A percentile compares a stretch with the other conserved stretches of the same genome.
These are phyloP conservation scores for Microctenopoma stevenorrisi DNA, from an alignment of 2,797 vertebrate genomes.

Conservation along the genomic window DNA sequence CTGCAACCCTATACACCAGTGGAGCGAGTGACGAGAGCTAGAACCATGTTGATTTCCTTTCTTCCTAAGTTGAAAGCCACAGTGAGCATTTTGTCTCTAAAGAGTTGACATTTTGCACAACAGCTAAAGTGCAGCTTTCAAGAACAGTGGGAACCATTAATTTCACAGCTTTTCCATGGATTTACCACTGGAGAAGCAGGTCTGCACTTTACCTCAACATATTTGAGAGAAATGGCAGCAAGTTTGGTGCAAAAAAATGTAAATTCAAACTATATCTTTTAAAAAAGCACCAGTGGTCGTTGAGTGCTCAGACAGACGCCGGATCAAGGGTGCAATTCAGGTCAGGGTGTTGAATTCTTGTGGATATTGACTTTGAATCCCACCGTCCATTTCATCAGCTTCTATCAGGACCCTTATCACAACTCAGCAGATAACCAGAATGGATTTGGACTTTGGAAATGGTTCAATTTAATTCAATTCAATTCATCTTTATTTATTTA, in stretches of 20 bases:
- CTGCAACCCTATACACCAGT: conserved; percentile 53
- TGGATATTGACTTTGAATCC: conserved; percentile 33
- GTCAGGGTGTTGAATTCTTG: conserved; percentile 46
- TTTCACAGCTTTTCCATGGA: conserved; percentile 64
- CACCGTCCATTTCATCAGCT: conserved; percentile 36
- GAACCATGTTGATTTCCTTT: conserved; percentile 51
- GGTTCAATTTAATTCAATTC: too few species aligned
- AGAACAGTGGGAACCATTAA: conserved; percentile 72
- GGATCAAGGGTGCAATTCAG: conserved; percentile 31
- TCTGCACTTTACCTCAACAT: conserved; percentile 32
- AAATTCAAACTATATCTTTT: conserved; percentile 33
- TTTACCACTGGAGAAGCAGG: conserved; percentile 49
- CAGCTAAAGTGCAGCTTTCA: conserved; percentile 68
- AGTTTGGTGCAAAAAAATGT: conserved; percentile 20
- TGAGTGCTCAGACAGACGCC: conserved; percentile 38
- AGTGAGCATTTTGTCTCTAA: conserved; percentile 64
- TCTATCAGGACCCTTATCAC: conserved; percentile 50
- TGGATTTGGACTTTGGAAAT: conserved; percentile 46
- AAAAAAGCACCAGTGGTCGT: conserved; percentile 13
- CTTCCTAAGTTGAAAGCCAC: conserved; percentile 58
- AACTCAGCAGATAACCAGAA: conserved; percentile 54
- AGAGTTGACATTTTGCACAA: conserved; percentile 76
- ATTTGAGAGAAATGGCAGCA: conserved; percentile 48
- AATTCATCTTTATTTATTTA: too few species aligned
- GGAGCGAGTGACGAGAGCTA: conserved; percentile 33